phyloP scores from a whole-genome alignment of 2,113 vertebrate genomes.

The Ariopsis seemanni region DNA sequence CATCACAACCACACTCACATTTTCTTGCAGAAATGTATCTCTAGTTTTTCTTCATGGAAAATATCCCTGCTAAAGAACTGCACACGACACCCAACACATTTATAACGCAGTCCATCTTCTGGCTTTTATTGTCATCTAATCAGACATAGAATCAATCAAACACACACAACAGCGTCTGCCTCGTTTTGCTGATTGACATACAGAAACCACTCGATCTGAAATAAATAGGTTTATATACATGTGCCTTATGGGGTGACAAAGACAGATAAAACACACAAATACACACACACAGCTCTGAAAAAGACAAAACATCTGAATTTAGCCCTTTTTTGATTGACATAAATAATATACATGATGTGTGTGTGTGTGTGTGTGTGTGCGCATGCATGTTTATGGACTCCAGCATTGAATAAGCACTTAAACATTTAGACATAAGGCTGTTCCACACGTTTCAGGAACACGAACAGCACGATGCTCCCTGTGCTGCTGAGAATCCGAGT shows the following conservation, averaged over 20 bases:
- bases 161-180: conserved; percentile 22
- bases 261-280: conserved; percentile 32
- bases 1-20: too few relatives aligned
- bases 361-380: neutral
- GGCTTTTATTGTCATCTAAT: conserved; percentile 6
- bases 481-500: neutral
- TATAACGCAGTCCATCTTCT: conserved; percentile 5
- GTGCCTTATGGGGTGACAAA: conserved; percentile 40
- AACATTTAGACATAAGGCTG: conserved; percentile 44
- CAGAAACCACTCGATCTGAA: conserved; percentile 48
- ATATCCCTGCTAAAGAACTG: neutral
- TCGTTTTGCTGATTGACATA: conserved; percentile 19
- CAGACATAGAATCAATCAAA: conserved; percentile 4
- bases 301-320: conserved; percentile 46
- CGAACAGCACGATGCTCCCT: neutral
- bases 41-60: neutral
- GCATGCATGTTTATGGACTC: conserved; percentile 48
- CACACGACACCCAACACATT: neutral
- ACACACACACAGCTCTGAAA: conserved; percentile 36
- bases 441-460: conserved; percentile 9
- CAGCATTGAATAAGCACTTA: conserved; percentile 52
- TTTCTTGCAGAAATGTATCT: neutral
- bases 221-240: conserved; percentile 70
- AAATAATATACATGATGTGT: conserved; percentile 35
- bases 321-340: conserved; percentile 63